Conservation (phyloP, 1,140 invertebrate genomes). For the Halesus radiatus region DNA sequence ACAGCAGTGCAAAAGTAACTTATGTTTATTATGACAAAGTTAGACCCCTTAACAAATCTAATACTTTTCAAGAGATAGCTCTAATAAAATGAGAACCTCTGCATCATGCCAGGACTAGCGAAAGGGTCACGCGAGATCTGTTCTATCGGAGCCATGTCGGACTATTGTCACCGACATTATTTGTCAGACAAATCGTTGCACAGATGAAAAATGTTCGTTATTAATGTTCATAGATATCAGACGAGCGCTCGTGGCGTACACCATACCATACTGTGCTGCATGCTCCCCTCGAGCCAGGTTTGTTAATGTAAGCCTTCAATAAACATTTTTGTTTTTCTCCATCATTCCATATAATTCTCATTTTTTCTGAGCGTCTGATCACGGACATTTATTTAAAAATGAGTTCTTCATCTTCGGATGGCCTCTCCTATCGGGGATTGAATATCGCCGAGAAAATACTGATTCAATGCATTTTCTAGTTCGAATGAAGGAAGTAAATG, state of each 20-base stretch:
- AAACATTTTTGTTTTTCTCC: neutral
- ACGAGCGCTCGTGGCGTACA: neutral
- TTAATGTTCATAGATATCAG: constrained; percentile 46
- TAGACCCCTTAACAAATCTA: no score
- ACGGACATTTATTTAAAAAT: no score
- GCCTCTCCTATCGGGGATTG: no score
- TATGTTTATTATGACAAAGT: no score
- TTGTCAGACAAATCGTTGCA: constrained; percentile 55
- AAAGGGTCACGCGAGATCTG: constrained; percentile 22
- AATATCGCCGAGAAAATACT: no score
- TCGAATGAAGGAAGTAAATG: no score
- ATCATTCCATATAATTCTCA: neutral
- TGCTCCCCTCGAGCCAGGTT: neutral
- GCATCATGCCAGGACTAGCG: neutral
- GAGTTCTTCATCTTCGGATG: no score
- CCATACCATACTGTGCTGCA: no score
- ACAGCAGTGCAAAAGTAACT: no score
- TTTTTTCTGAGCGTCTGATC: no score
- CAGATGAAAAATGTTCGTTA: constrained; percentile 55
- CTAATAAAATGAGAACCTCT: constrained; percentile 20
- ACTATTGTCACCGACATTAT: constrained; percentile 50
- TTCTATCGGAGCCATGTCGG: constrained; percentile 20
- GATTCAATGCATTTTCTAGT: no score
- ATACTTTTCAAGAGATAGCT: no score
- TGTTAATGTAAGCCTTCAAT: neutral